Base-by-base conservation (phyloP, 2,797 vertebrate genomes). In the Crocidura indochinensis region DNA sequence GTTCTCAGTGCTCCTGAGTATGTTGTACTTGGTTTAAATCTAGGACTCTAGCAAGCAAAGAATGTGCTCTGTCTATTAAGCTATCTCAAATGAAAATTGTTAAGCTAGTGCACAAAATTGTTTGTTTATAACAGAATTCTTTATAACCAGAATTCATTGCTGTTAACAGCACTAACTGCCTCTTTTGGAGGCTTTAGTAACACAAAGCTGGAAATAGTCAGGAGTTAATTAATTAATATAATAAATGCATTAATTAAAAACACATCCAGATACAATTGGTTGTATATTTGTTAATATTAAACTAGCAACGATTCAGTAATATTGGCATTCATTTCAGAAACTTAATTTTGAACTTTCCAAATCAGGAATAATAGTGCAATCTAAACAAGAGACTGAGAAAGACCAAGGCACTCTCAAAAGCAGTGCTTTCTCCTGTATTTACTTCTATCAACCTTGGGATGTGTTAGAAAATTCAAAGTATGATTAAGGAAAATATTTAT, bases 291-390 rank as follows among this genome's bases (percentile, higher is more conserved):
- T 65, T 82, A 38, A 72, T 53, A 87, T 83, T 90, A 90, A 91
- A 17, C 11, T 62, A 14, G 53, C 78, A 87, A 65, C 10, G 69
- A 67, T 95, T 11, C 74, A 22, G 14, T 74, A 62, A 83, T 74
- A 67, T 12, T 65, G 87, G 46, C 74, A 11, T 76, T 67, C 6
- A 71, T 73, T 26, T 19, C 77, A 94, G 69, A 82, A 38, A 26
- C 14, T 76, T 26, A 69, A 84, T 38, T 85, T 49, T 49, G 31
- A 91, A 84, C 64, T 76, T 91, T 38, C 68, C 14, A 74, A 64
- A 67, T 91, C 49, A 85, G 51, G 6, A 73, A 9, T 12, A 10
- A 46, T 8, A 79, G 15, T 84, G 87, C 78, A 46, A 24, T 68
- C 49, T 78, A 47, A 87, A 73, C 15, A 46, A 88, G 17, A 75